phyloP scores from a whole-genome alignment of 2,888 invertebrate genomes.

The Ramazzottius varieornatus region DNA sequence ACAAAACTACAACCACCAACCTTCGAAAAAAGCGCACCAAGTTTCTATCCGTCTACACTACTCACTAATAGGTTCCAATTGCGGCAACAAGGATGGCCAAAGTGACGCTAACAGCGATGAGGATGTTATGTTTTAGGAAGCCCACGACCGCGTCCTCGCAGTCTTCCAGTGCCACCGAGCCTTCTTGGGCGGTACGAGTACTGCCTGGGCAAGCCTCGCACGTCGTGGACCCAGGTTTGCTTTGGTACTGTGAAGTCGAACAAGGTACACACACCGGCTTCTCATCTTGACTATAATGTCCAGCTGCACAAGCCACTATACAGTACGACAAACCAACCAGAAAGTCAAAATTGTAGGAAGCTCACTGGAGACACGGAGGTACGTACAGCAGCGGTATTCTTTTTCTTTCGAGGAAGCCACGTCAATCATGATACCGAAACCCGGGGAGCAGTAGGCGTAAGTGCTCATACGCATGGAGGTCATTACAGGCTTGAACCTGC shows the following conservation, averaged over 20 bases:
- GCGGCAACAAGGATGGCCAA: not conserved
- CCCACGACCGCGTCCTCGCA: not conserved
- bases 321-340: not conserved
- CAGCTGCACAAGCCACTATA: not conserved
- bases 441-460: not conserved
- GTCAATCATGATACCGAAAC: not conserved
- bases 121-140: not conserved
- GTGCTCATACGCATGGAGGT: not conserved
- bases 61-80: not conserved
- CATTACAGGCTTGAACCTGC: not conserved
- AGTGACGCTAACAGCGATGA: not conserved
- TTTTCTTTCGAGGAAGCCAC: too few relatives aligned
- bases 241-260: not conserved
- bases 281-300: not conserved
- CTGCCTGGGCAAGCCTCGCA: not conserved
- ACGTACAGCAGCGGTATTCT: too few relatives aligned
- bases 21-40: too few relatives aligned
- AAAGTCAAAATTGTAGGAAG: too few relatives aligned
- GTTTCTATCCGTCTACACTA: too few relatives aligned
- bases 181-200: not conserved
- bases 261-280: not conserved
- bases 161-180: not conserved
- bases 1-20: too few relatives aligned
- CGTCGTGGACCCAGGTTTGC: not conserved
- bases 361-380: too few relatives aligned